A percentile compares a stretch with the other conserved stretches of the same genome.
Conservation (phyloP, 1,140 invertebrate species). For the Akabosia matsudoensis region DNA sequence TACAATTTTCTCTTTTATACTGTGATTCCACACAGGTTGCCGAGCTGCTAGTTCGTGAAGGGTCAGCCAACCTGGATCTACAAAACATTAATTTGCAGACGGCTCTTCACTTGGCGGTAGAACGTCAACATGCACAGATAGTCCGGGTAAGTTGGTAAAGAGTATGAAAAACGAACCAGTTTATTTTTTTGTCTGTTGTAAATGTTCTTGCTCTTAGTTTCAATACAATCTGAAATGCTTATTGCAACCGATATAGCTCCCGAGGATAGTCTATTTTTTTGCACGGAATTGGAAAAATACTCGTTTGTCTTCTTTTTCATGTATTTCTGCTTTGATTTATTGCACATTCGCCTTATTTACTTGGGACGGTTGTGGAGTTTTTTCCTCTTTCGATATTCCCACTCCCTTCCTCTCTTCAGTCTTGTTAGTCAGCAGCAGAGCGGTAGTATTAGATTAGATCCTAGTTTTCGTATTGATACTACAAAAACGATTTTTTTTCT, state of each 20-base stretch:
- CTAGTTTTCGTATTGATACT: neutral
- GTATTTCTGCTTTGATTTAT: conserved; percentile 18
- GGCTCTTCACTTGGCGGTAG: conserved; percentile 89
- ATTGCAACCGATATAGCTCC: too few species aligned
- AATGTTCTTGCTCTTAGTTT: neutral
- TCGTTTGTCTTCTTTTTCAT: neutral
- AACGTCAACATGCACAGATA: conserved; percentile 92
- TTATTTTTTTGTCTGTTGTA: conserved; percentile 6
- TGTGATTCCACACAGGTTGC: conserved; percentile 61
- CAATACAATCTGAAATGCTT: too few species aligned
- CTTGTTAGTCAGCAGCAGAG: neutral
- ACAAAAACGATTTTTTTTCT: neutral
- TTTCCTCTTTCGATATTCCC: too few species aligned
- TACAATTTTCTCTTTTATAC: neutral
- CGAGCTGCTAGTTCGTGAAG: conserved; percentile 78
- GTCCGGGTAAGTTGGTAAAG: conserved; percentile 63
- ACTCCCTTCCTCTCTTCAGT: neutral
- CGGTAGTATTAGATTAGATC: neutral
- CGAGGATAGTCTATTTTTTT: neutral
- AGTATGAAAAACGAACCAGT: too few species aligned
- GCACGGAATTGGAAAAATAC: neutral
- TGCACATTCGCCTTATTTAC: conserved; percentile 21
- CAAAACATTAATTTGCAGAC: conserved; percentile 94
- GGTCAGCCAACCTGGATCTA: conserved; percentile 86
- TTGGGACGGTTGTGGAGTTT: neutral